phyloP scores from a whole-genome alignment of 1,140 invertebrate species.

The Laodelphax striatellus region DNA sequence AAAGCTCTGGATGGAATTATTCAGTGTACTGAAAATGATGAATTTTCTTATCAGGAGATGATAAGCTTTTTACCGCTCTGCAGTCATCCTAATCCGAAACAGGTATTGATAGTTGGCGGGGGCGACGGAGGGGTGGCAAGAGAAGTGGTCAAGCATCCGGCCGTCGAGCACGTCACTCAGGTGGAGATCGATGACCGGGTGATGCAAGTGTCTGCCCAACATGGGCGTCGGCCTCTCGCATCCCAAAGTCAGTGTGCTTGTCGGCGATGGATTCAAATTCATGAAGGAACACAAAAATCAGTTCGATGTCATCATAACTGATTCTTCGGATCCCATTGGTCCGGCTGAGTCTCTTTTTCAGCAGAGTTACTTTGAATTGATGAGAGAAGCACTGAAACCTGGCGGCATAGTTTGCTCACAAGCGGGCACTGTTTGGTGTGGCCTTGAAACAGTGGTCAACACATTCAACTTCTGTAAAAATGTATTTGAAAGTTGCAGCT shows the following conservation, averaged over 20 bases:
- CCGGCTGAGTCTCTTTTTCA: slow-evolving; percentile 62
- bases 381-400: slow-evolving; percentile 70
- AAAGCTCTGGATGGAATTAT: slow-evolving; percentile 90
- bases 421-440: slow-evolving; percentile 86
- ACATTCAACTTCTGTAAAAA: slow-evolving; percentile 61
- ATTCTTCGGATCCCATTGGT: slow-evolving; percentile 92
- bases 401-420: slow-evolving; percentile 87
- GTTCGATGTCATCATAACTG: slow-evolving; percentile 97
- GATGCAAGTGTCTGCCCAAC: slow-evolving; percentile 80
- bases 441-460: slow-evolving; percentile 61
- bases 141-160: slow-evolving; percentile 88
- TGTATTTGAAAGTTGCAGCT: slow-evolving; percentile 64
- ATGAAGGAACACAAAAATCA: slow-evolving; percentile 73
- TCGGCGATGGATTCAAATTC: slow-evolving; percentile 93
- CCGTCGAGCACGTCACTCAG: slow-evolving; percentile 74
- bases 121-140: slow-evolving; percentile 94
- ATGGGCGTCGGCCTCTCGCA: slow-evolving; percentile 79
- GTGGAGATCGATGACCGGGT: slow-evolving; percentile 94
- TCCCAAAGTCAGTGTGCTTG: slow-evolving; percentile 70
- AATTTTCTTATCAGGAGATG: slow-evolving; percentile 99
- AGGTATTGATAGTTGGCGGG: slow-evolving; percentile 90
- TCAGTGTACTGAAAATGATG: slow-evolving; percentile 92
- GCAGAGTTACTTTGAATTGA: slow-evolving; percentile 77
- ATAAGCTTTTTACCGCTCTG: slow-evolving; percentile 88
- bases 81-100: slow-evolving; percentile 80